Evolutionary conservation across 2,797 vertebrate species (phyloP).

Genomic region (Gallinago stenura): DNA sequence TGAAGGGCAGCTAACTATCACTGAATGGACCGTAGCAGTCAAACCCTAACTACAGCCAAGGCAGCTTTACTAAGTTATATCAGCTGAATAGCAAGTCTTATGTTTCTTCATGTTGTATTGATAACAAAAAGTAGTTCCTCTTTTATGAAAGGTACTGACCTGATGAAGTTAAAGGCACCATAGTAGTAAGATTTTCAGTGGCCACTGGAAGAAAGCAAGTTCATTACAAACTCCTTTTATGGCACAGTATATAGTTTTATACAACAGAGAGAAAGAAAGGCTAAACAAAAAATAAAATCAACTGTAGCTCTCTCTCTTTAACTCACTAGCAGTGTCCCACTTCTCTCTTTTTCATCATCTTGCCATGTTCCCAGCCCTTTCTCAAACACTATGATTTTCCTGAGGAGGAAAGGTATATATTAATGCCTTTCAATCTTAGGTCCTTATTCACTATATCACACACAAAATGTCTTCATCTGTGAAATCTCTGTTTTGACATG

Average conservation of each 20-base stretch:
- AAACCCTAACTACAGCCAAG: neutral
- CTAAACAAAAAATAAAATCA: neutral
- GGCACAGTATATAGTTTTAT: neutral
- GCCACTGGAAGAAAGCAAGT: neutral
- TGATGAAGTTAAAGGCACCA: neutral
- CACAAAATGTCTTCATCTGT: neutral
- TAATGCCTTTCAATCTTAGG: neutral
- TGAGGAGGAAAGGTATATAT: neutral
- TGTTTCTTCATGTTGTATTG: neutral
- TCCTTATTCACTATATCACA: neutral
- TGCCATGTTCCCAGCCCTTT: neutral
- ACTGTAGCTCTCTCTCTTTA: neutral
- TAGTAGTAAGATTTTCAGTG: constrained; percentile 5
- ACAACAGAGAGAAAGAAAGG: neutral
- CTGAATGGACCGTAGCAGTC: neutral
- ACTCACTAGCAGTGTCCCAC: neutral
- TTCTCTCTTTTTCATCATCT: neutral
- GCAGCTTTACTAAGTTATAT: neutral
- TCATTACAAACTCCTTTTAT: neutral
- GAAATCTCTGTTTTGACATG: neutral
- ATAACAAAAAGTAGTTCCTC: neutral
- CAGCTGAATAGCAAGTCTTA: neutral
- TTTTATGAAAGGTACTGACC: constrained; percentile 20
- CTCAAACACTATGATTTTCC: neutral
- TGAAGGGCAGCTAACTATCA: neutral